These are phyloP conservation scores for Carassius auratus DNA, from an alignment of 2,113 vertebrate genomes.

Conservation along the genomic window DNA sequence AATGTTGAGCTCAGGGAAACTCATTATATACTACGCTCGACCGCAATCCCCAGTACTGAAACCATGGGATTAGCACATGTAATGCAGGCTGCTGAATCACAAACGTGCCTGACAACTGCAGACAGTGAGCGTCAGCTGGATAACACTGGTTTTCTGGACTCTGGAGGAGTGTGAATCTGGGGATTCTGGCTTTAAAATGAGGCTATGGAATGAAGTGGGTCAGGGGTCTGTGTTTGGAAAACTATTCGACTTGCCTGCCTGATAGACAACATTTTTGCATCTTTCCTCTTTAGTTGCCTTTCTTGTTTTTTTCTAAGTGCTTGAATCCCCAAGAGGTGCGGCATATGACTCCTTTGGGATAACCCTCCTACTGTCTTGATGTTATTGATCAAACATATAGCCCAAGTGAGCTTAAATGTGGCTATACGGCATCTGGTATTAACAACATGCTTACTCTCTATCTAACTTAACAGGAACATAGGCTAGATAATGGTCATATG, in stretches of 20 bases:
- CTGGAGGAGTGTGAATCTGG: neutral
- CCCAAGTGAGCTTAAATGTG: neutral
- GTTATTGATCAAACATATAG: neutral
- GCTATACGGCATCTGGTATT: neutral
- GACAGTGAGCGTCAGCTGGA: neutral
- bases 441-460: neutral
- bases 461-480: neutral
- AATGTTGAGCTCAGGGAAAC: conserved; percentile 1
- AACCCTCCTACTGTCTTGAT: neutral
- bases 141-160: neutral
- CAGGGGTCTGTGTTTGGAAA: conserved; percentile 30
- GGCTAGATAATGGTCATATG: neutral
- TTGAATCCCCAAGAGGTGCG: neutral
- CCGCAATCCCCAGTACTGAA: conserved; percentile 4
- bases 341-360: neutral
- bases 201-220: conserved; percentile 3
- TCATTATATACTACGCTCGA: neutral
- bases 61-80: conserved; percentile 29
- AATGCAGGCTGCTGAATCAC: conserved; percentile 30
- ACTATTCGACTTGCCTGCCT: neutral
- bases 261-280: conserved; percentile 29
- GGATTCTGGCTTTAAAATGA: neutral
- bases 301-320: conserved; percentile 29
- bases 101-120: conserved; percentile 22
- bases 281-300: conserved; percentile 1